A percentile compares a stretch with the other conserved stretches of the same genome.
Conservation (phyloP, 2,797 vertebrate genomes). For the Labroides dimidiatus region DNA sequence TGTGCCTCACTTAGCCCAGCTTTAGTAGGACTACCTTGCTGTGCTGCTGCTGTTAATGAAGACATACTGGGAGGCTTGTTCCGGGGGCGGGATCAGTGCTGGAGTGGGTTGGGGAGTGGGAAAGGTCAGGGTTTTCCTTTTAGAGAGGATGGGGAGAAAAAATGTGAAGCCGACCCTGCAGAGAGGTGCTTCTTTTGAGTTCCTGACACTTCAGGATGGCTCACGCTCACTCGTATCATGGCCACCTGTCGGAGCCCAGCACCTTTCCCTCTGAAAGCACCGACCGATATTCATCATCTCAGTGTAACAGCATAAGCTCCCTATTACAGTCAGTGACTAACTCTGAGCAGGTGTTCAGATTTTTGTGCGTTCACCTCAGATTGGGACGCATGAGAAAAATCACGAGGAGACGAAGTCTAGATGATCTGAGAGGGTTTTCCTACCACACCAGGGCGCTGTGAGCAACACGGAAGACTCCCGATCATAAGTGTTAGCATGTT, state of each 20-base stretch:
- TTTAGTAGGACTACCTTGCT: constrained; percentile 55
- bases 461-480: too few relatives aligned
- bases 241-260: constrained; percentile 6
- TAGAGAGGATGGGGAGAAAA: constrained; percentile 43
- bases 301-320: background rate
- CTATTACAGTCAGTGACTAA: background rate
- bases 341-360: too few relatives aligned
- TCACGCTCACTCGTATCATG: background rate
- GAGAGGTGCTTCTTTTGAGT: background rate
- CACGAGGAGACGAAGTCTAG: too few relatives aligned
- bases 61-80: constrained; percentile 54
- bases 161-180: constrained; percentile 55
- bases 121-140: constrained; percentile 53
- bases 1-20: constrained; percentile 42
- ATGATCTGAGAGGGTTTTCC: too few relatives aligned
- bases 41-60: constrained; percentile 58
- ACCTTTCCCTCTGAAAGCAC: too few relatives aligned
- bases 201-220: background rate
- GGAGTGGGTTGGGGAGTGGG: constrained; percentile 24
- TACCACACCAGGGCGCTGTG: too few relatives aligned
- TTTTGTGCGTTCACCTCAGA: too few relatives aligned
- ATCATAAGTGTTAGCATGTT: too few relatives aligned
- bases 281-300: background rate
- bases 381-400: too few relatives aligned
- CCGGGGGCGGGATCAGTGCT: constrained; percentile 56